phyloP scores from a whole-genome alignment of 2,113 vertebrate genomes.

The Plectropomus leopardus region DNA sequence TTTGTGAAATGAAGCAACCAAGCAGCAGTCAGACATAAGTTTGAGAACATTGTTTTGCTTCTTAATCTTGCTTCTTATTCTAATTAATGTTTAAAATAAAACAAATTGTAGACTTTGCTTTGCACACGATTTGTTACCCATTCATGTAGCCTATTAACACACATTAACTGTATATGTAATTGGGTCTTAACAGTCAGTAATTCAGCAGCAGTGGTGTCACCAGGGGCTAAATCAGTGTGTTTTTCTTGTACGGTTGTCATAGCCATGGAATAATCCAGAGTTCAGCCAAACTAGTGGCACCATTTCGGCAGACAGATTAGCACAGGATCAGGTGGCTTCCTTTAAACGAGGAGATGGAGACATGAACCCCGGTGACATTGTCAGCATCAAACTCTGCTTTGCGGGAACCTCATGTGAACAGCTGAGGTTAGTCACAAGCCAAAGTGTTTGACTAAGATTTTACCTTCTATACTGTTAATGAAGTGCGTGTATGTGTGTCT shows the following conservation, averaged over 20 bases:
- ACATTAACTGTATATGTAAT: not conserved
- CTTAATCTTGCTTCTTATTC: too few species aligned
- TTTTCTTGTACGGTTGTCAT: slow-evolving; percentile 37
- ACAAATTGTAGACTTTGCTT: too few species aligned
- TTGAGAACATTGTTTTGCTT: too few species aligned
- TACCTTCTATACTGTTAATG: slow-evolving; percentile 9
- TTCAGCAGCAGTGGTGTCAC: slow-evolving; percentile 12
- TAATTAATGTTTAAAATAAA: too few species aligned
- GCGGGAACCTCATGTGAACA: slow-evolving; percentile 21
- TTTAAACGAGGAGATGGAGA: slow-evolving; percentile 45
- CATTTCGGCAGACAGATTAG: slow-evolving; percentile 54
- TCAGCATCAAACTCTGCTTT: not conserved
- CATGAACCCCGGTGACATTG: slow-evolving; percentile 42
- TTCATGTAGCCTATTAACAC: not conserved
- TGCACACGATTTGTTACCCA: not conserved
- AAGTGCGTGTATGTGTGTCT: slow-evolving; percentile 1
- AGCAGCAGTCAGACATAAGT: too few species aligned
- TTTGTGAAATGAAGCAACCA: too few species aligned
- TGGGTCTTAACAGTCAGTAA: not conserved
- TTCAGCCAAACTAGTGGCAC: slow-evolving; percentile 40
- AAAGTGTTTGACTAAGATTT: slow-evolving; percentile 16
- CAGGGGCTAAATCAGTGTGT: slow-evolving; percentile 1
- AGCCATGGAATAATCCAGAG: slow-evolving; percentile 40
- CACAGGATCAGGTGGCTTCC: slow-evolving; percentile 53
- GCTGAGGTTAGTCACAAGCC: slow-evolving; percentile 20